phyloP scores from a whole-genome alignment of 2,113 vertebrate genomes.

The Semnornis frantzii region DNA sequence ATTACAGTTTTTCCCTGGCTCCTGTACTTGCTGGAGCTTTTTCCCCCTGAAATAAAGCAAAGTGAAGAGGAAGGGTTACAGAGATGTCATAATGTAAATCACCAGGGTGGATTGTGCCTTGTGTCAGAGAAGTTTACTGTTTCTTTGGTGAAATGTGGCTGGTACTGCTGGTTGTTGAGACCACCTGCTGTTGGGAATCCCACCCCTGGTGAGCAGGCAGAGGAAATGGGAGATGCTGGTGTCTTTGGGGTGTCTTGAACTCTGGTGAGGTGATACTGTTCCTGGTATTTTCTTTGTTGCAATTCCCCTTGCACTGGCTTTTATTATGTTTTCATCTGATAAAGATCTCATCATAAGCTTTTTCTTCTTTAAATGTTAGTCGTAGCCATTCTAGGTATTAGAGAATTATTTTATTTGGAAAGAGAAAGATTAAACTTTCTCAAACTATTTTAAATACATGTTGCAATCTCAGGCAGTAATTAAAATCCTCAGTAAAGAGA shows the following conservation, averaged over 20 bases:
- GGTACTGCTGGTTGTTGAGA: neutral
- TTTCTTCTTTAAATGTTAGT: neutral
- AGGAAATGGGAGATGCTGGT: neutral
- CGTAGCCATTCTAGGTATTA: neutral
- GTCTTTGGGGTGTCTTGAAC: neutral
- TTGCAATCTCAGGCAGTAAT: neutral
- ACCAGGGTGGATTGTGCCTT: accelerated
- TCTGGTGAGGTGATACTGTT: neutral
- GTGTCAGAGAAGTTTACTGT: neutral
- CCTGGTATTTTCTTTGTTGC: neutral
- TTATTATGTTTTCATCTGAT: neutral
- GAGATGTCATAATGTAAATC: neutral
- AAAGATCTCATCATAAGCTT: neutral
- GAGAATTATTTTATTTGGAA: neutral
- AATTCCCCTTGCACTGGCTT: neutral
- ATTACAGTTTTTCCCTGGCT: neutral
- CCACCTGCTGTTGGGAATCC: neutral
- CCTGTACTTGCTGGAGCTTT: neutral
- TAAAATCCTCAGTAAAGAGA: neutral
- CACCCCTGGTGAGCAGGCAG: neutral
- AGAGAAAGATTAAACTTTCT: neutral
- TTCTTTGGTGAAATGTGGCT: neutral
- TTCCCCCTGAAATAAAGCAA: neutral
- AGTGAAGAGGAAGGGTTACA: neutral
- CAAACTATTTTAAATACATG: neutral